These are phyloP conservation scores for Scomberomorus guttatus DNA, from an alignment of 2,797 vertebrate genomes.

Conservation along the genomic window DNA sequence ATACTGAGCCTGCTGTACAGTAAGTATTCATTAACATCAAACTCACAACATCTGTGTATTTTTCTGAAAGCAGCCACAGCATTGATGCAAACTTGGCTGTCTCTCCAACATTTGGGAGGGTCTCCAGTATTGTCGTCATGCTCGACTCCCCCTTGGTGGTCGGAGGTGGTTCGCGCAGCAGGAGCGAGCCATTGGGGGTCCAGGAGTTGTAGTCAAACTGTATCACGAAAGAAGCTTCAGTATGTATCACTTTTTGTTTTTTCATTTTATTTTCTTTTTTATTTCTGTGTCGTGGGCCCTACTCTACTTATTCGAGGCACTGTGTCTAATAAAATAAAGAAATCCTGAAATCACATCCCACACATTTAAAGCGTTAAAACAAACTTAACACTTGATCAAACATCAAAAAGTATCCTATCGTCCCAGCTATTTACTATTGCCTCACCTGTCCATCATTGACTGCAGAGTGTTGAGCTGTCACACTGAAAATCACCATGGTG, in stretches of 20 bases:
- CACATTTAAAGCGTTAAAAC: no score
- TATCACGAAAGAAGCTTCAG: not conserved
- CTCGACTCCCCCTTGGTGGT: slow-evolving; percentile 81
- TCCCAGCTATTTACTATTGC: not conserved
- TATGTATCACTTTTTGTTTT: not conserved
- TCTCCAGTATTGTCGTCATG: slow-evolving; percentile 78
- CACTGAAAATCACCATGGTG: slow-evolving; percentile 82
- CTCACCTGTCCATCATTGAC: slow-evolving; percentile 76
- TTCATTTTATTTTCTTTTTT: no score
- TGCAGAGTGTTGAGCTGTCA: slow-evolving; percentile 74
- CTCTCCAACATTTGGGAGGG: slow-evolving; percentile 80
- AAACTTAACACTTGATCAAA: not conserved
- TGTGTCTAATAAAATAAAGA: no score
- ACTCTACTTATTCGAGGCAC: no score
- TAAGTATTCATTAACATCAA: not conserved
- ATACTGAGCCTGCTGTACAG: not conserved
- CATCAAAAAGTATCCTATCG: not conserved
- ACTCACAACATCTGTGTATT: slow-evolving; percentile 79
- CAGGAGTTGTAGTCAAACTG: slow-evolving; percentile 85
- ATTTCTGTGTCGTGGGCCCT: no score
- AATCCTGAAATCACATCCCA: no score
- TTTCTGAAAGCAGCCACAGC: slow-evolving; percentile 74
- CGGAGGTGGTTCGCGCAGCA: slow-evolving; percentile 83
- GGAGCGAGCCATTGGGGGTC: slow-evolving; percentile 79
- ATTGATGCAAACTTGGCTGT: slow-evolving; percentile 59